These are phyloP conservation scores for Donacobius atricapilla DNA, from an alignment of 2,113 vertebrate species.

Conservation along the genomic window DNA sequence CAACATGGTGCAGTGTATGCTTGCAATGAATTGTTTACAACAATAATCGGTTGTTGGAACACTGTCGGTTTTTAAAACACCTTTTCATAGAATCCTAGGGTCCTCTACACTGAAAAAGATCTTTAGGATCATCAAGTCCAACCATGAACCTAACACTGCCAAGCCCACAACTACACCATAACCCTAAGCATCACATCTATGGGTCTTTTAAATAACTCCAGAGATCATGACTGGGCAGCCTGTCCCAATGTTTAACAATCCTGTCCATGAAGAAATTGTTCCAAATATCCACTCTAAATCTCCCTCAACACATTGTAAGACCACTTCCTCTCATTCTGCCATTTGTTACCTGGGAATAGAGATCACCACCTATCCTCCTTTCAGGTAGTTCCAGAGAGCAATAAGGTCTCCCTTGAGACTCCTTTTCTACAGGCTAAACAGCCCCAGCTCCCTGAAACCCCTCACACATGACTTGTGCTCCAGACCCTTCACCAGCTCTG, in stretches of 20 bases:
- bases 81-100: background rate
- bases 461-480: background rate
- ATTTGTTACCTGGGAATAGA: background rate
- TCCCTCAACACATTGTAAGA: background rate
- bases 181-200: background rate
- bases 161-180: background rate
- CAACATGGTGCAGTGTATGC: too few species aligned
- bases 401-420: background rate
- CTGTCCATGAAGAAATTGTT: background rate
- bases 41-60: too few species aligned
- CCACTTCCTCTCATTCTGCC: background rate
- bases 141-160: background rate
- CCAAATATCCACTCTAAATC: background rate
- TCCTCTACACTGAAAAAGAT: background rate
- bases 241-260: rapidly evolving
- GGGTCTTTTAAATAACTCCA: background rate
- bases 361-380: background rate
- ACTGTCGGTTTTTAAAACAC: background rate
- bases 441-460: background rate
- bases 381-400: rapidly evolving
- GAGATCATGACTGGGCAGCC: background rate
- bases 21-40: background rate
- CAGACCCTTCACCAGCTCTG: background rate
- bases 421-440: background rate
- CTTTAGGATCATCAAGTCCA: background rate